Conservation (phyloP, 2,797 vertebrate genomes). For the Chelonia mydas region DNA sequence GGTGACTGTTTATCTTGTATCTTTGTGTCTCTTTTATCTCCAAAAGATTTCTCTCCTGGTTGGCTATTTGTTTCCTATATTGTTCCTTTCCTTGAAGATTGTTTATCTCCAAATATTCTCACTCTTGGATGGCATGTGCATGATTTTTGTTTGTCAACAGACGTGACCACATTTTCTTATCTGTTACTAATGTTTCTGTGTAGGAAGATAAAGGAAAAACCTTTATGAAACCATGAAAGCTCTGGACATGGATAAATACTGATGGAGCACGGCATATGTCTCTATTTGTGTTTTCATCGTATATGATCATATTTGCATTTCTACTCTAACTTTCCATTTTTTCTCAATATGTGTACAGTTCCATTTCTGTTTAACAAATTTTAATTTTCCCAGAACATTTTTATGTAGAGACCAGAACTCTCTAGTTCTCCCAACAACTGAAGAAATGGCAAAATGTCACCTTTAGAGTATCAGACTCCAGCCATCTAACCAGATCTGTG, state of each 20-base stretch:
- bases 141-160: conserved; percentile 70
- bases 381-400: not conserved
- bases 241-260: not conserved
- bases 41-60: conserved; percentile 67
- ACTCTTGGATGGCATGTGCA: conserved; percentile 48
- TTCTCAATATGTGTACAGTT: not conserved
- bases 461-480: not conserved
- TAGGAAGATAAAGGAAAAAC: conserved; percentile 22
- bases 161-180: conserved; percentile 63
- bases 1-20: conserved; percentile 73
- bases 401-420: not conserved
- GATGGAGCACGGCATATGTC: not conserved
- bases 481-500: not conserved
- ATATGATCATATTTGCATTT: not conserved
- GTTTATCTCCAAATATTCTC: conserved; percentile 68
- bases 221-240: conserved; percentile 10
- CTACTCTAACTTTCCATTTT: not conserved
- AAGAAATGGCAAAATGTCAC: not conserved
- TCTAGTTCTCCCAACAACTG: not conserved
- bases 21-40: conserved; percentile 38
- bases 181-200: conserved; percentile 9
- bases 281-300: not conserved
- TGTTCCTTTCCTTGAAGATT: conserved; percentile 63
- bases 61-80: conserved; percentile 49
- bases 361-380: not conserved